phyloP scores from a whole-genome alignment of 2,797 vertebrate species.

The Rousettus madagascariensis region DNA sequence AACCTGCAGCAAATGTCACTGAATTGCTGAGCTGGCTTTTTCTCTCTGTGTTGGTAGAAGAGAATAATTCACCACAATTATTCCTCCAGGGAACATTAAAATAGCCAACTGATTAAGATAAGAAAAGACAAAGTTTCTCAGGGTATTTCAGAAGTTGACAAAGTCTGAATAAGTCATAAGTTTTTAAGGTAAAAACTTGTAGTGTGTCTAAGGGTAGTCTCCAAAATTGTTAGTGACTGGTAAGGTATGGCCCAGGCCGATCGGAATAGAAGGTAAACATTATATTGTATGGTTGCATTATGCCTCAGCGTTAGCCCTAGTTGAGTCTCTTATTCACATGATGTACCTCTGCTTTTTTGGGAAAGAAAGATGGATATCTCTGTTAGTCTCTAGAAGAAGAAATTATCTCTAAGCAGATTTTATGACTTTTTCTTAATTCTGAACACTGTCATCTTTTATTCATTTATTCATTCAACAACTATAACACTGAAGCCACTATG shows the following conservation, averaged over 20 bases:
- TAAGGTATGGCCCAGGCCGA: neutral
- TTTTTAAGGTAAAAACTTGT: conserved; percentile 6
- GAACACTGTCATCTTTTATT: neutral
- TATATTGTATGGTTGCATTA: neutral
- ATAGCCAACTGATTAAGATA: conserved; percentile 64
- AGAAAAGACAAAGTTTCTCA: conserved; percentile 61
- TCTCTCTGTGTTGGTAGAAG: conserved; percentile 57
- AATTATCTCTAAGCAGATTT: neutral
- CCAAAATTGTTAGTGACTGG: conserved; percentile 7
- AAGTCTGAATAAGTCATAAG: conserved; percentile 6
- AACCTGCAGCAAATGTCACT: conserved; percentile 49
- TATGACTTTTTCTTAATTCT: conserved; percentile 19
- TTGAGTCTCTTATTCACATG: neutral
- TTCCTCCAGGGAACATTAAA: conserved; percentile 65
- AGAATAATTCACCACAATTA: conserved; percentile 65
- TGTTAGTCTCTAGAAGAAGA: neutral
- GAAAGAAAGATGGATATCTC: neutral
- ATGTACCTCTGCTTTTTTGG: neutral
- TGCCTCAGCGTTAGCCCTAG: neutral
- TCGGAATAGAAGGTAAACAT: neutral
- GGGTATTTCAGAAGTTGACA: conserved; percentile 53
- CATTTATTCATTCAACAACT: neutral
- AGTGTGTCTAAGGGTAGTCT: conserved; percentile 28
- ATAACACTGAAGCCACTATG: neutral
- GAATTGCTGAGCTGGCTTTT: conserved; percentile 64